Base-by-base conservation (phyloP, 2,888 invertebrate genomes). In the Alentia gelatinosa region DNA sequence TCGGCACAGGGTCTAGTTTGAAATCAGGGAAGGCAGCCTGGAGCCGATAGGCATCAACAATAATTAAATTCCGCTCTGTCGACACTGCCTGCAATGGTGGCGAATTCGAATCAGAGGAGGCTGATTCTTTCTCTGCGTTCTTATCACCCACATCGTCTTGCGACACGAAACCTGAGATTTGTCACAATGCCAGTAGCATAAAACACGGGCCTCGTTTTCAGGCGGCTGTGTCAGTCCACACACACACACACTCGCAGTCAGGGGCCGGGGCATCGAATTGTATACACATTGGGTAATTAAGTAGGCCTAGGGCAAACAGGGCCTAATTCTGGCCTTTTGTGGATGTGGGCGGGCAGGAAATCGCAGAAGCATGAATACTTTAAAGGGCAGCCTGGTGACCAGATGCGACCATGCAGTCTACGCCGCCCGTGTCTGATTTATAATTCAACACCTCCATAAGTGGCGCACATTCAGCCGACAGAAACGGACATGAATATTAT, bases 111-210 rank as follows among this genome's bases (percentile, higher is more conserved):
- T 68, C 68, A 68, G 68, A 30, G 30, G 68, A 26, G 30, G 68
- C 68, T 1, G 68, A 5, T 30, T 19, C 12, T 68, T 68, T 26
- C 26, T 3, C 3, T 12, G 3, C n/a, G 7, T 47, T 47, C 47
- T 68, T 68, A 30, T 3, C 68, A 12, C n/a, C 30, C 68, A n/a
- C 0, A 12, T 68, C 68, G 1, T 26, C 68, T 68, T 68, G 26
- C 68, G 68, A 68, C 68, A 68, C 33, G 68, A n/a, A 68, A 68
- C 33, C 68, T 23, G 79, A 39, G 79, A 79, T 15, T 79, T 79
- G 79, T 79, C 79, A 79, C 79, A n/a, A 39, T 35, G 79, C 79
- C 23, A 79, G 79, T 39, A 79, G 79, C n/a, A 79, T 79, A 79
- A 79, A 79, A 79, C 33, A 35, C 15, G 33, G 79, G 35, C 79